Percentiles rank a stretch among this genome's conserved stretches.
Conservation (phyloP, 2,113 vertebrate genomes). For the Anoura caudifer region DNA sequence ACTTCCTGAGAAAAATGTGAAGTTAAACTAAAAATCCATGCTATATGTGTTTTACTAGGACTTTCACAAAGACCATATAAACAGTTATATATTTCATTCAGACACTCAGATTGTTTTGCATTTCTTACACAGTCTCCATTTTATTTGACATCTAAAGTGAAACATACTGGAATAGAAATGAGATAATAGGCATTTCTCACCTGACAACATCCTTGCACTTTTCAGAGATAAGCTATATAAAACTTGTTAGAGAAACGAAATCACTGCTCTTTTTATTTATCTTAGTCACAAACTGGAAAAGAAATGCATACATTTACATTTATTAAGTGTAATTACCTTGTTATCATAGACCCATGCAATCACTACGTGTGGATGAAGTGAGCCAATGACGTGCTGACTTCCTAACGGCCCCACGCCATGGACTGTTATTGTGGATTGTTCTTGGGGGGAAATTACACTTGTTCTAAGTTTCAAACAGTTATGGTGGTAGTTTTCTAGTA, state of each 20-base stretch:
- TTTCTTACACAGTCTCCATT: conserved; percentile 27
- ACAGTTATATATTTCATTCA: conserved; percentile 46
- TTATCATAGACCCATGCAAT: neutral
- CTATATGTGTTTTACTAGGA: neutral
- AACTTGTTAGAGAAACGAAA: conserved; percentile 17
- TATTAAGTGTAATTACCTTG: conserved; percentile 16
- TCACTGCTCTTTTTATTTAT: conserved; percentile 9
- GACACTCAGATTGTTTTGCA: conserved; percentile 10
- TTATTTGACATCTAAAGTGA: conserved; percentile 50
- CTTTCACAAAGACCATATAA: neutral
- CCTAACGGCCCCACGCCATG: neutral
- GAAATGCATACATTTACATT: conserved; percentile 12
- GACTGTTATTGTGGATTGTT: neutral
- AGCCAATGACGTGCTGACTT: neutral
- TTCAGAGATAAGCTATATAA: conserved; percentile 29
- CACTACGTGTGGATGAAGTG: neutral
- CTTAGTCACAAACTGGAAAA: conserved; percentile 46
- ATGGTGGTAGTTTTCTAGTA: neutral
- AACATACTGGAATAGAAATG: conserved; percentile 34
- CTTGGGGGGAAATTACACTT: conserved; percentile 19
- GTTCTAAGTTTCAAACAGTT: conserved; percentile 30
- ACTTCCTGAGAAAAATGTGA: conserved; percentile 23
- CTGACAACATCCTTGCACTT: conserved; percentile 21
- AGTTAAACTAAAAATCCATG: conserved; percentile 3
- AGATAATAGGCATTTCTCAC: conserved; percentile 25